A percentile compares a stretch with the other conserved stretches of the same genome.
Conservation (phyloP, 2,113 vertebrate genomes). For the Fregata magnificens region DNA sequence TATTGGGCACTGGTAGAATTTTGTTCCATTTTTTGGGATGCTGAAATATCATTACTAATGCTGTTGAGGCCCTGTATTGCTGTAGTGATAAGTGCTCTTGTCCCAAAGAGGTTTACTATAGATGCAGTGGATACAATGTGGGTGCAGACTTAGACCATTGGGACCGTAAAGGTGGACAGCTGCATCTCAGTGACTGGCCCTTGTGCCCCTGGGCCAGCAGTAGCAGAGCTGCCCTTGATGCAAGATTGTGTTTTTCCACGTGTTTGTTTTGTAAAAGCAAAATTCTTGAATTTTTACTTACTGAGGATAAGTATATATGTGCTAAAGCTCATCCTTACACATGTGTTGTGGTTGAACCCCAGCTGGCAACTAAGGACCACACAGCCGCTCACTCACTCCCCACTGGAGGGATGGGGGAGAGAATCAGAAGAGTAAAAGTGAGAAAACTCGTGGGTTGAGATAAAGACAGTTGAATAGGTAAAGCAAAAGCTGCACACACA, state of each 20-base stretch:
- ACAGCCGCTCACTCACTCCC: too few species aligned
- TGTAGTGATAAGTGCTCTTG: neutral
- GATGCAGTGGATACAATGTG: too few species aligned
- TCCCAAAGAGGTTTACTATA: neutral
- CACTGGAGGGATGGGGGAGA: too few species aligned
- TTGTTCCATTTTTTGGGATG: rapidly evolving
- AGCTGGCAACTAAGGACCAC: too few species aligned
- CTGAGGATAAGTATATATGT: neutral
- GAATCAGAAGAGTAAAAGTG: too few species aligned
- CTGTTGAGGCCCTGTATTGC: too few species aligned
- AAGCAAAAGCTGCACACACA: too few species aligned
- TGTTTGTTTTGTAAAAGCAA: neutral
- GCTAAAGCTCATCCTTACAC: neutral
- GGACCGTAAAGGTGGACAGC: rapidly evolving
- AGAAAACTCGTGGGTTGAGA: too few species aligned
- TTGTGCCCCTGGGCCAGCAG: neutral
- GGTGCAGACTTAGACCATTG: rapidly evolving
- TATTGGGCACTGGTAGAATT: neutral
- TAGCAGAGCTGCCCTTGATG: neutral
- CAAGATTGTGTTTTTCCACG: neutral
- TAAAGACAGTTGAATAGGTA: too few species aligned
- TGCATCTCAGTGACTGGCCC: neutral
- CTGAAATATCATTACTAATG: neutral
- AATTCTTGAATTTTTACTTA: neutral
- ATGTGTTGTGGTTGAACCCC: too few species aligned